These are phyloP conservation scores for Phrynocephalus guinanensis DNA, from an alignment of 2,797 vertebrate species.

Conservation along the genomic window DNA sequence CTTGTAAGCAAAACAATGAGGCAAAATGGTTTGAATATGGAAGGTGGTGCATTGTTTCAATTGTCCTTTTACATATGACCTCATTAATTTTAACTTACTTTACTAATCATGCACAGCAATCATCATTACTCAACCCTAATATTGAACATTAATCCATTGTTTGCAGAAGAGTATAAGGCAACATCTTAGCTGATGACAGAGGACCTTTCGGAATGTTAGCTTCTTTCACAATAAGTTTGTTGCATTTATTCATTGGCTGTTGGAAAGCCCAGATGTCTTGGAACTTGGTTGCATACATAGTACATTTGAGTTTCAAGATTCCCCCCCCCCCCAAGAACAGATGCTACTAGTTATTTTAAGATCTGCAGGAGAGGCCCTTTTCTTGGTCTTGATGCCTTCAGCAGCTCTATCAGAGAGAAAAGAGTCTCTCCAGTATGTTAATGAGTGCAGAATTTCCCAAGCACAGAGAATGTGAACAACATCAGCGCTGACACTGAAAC, in stretches of 20 bases:
- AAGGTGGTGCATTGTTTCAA: constrained; percentile 10
- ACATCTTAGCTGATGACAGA: background rate
- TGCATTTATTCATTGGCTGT: background rate
- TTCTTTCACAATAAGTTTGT: background rate
- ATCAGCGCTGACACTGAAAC: no score
- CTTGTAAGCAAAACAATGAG: background rate
- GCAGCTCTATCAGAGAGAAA: no score
- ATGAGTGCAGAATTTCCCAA: no score
- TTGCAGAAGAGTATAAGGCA: background rate
- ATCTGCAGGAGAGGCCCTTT: no score
- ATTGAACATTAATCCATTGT: background rate
- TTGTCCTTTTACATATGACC: constrained; percentile 18
- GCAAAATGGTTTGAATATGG: fast-evolving
- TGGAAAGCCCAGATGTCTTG: background rate
- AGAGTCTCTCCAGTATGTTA: no score
- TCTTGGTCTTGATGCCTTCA: no score
- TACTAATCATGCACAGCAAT: constrained; percentile 12
- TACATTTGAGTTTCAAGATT: no score
- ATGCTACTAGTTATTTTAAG: no score
- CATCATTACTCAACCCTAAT: background rate
- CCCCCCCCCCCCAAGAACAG: background rate
- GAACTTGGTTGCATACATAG: background rate
- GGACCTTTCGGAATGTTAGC: background rate
- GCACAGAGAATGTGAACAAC: no score
- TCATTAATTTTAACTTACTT: constrained; percentile 40